These are phyloP conservation scores for Gorsachius magnificus DNA, from an alignment of 2,797 vertebrate genomes.

Conservation along the genomic window DNA sequence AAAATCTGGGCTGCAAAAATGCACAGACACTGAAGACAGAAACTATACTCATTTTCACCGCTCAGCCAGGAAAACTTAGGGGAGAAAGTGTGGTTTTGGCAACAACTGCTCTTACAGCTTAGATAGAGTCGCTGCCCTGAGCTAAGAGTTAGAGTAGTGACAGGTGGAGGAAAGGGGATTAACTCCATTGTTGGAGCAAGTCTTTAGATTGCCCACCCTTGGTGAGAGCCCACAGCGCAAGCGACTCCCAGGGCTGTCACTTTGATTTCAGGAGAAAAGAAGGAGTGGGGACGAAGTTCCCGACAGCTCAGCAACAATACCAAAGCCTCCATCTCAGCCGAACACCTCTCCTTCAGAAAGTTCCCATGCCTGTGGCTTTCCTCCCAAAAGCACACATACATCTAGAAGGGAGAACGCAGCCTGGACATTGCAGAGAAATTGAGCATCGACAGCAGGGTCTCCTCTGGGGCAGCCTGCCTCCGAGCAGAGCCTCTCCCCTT, in stretches of 20 bases:
- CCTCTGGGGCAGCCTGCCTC: background rate
- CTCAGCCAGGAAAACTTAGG: background rate
- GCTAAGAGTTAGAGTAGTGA: background rate
- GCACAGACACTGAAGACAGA: background rate
- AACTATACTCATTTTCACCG: background rate
- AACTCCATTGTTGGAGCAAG: background rate
- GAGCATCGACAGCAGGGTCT: accelerated
- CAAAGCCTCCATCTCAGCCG: background rate
- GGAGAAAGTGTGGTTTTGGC: background rate
- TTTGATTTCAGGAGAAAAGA: background rate
- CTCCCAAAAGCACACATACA: accelerated
- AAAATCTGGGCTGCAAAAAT: background rate
- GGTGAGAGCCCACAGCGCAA: background rate
- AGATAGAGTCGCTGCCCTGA: background rate
- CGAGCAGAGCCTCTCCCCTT: background rate
- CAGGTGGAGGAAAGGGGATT: background rate
- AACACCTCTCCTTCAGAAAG: background rate
- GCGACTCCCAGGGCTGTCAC: background rate
- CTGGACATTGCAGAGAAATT: accelerated
- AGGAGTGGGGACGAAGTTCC: background rate
- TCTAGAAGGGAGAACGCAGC: accelerated
- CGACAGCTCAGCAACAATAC: background rate
- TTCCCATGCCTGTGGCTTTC: background rate
- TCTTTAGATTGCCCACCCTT: background rate
- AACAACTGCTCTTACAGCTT: background rate